These are phyloP conservation scores for Galemys pyrenaicus DNA, from an alignment of 2,113 vertebrate species.

Conservation along the genomic window DNA sequence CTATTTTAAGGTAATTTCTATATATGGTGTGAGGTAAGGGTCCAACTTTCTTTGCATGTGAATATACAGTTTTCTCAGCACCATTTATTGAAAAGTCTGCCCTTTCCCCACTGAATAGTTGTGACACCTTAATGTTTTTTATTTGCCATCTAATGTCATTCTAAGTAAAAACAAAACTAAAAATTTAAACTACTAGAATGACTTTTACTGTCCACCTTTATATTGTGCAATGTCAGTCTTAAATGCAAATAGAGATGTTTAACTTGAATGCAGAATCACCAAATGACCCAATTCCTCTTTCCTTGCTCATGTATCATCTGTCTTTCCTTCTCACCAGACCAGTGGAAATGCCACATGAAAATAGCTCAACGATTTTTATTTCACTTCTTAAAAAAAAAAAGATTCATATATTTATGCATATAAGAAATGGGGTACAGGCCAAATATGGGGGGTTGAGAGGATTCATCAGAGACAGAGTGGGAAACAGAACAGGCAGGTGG, in stretches of 20 bases:
- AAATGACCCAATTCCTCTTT: rapidly evolving
- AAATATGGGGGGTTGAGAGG: no score
- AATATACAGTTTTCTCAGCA: no score
- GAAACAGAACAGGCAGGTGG: no score
- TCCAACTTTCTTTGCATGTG: no score
- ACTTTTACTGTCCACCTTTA: background rate
- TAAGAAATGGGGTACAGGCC: no score
- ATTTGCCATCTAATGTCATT: background rate
- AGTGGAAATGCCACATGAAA: no score
- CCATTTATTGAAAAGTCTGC: no score
- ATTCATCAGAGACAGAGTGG: no score
- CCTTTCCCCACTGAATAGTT: background rate
- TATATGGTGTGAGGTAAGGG: background rate
- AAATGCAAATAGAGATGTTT: background rate
- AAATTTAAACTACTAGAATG: background rate
- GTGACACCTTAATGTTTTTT: background rate
- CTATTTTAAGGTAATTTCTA: no score
- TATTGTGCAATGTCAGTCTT: background rate
- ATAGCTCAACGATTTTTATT: no score
- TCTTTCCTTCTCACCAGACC: background rate
- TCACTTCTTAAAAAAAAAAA: no score
- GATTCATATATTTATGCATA: no score
- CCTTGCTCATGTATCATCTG: background rate
- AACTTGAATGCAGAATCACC: background rate
- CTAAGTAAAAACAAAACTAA: background rate